Conservation (phyloP, 2,797 vertebrate genomes). For the Melanogrammus aeglefinus region DNA sequence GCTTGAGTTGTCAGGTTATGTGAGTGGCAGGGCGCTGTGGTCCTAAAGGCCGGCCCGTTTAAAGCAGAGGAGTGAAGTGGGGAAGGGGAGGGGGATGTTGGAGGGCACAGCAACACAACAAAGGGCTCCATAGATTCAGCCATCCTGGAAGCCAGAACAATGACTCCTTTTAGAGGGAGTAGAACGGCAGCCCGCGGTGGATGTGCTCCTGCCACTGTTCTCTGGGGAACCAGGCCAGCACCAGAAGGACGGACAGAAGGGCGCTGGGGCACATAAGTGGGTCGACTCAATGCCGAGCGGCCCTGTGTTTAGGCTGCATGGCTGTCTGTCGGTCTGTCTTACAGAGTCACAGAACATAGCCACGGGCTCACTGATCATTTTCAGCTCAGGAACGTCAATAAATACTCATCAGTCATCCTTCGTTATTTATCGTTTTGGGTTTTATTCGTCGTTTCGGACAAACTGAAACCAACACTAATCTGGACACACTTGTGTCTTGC, state of each 20-base stretch:
- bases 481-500: not conserved
- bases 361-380: not conserved
- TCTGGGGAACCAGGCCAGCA: conserved; percentile 53
- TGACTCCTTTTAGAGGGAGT: conserved; percentile 59
- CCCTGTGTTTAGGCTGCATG: conserved; percentile 10
- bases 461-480: not conserved
- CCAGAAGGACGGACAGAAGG: conserved; percentile 52
- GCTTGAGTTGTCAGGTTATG: not conserved
- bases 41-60: not conserved
- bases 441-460: not conserved
- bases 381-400: not conserved
- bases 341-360: conserved; percentile 11
- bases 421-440: not conserved
- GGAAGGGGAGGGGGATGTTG: not conserved
- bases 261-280: conserved; percentile 56
- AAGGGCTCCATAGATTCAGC: conserved; percentile 65
- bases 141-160: conserved; percentile 59
- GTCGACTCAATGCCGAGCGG: conserved; percentile 34
- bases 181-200: conserved; percentile 47
- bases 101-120: conserved; percentile 49
- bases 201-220: conserved; percentile 63
- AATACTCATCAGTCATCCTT: not conserved
- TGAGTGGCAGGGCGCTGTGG: not conserved
- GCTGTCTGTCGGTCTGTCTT: conserved; percentile 24
- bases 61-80: not conserved